These are phyloP conservation scores for Phoebastria nigripes DNA, from an alignment of 2,797 vertebrate genomes.

Conservation along the genomic window DNA sequence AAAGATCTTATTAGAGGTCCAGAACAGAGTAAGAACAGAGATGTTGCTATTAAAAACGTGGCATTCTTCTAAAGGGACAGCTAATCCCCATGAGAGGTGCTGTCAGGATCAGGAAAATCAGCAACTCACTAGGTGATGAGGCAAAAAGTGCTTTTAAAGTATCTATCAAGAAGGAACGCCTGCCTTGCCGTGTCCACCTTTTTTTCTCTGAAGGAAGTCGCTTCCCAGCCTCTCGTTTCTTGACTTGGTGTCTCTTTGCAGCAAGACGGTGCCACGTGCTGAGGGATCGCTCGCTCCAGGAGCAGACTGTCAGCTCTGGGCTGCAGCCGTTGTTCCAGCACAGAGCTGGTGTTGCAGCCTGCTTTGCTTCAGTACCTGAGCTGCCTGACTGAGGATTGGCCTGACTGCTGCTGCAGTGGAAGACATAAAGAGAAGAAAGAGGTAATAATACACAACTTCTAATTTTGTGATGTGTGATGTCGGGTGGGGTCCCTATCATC, in stretches of 20 bases:
- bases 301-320: rapidly evolving
- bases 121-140: not conserved
- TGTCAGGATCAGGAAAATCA: not conserved
- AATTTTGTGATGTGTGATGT: not conserved
- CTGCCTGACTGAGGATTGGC: no score
- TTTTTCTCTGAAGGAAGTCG: no score
- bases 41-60: not conserved
- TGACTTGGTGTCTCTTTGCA: not conserved
- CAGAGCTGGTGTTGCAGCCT: not conserved
- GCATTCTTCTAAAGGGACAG: not conserved
- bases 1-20: not conserved
- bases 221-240: not conserved
- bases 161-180: not conserved
- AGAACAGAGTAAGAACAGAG: not conserved
- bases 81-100: not conserved
- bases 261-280: not conserved
- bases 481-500: rapidly evolving
- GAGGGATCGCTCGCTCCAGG: rapidly evolving
- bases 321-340: no score
- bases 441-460: not conserved
- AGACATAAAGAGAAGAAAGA: not conserved
- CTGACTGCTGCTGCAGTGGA: not conserved
- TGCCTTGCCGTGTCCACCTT: rapidly evolving
- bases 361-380: not conserved
- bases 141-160: not conserved